These are phyloP conservation scores for Stichodactyla mertensii DNA, from an alignment of 64 coral and sea anemone genomes.

Conservation along the genomic window DNA sequence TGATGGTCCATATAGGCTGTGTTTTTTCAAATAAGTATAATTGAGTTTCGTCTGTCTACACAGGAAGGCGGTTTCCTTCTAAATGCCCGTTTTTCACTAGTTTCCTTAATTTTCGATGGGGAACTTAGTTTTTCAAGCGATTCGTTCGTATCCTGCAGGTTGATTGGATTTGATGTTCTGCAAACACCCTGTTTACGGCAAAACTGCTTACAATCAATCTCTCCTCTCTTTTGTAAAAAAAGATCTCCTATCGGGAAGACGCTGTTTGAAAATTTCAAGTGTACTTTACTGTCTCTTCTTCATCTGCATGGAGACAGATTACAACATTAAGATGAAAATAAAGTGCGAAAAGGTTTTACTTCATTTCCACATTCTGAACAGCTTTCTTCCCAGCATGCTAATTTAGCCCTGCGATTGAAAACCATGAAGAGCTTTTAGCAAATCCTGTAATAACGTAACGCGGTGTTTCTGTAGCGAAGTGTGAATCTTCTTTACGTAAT, in stretches of 20 bases:
- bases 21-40: neutral
- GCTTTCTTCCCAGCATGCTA: neutral
- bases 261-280: neutral
- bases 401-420: neutral
- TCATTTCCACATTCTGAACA: neutral
- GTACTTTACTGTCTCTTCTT: neutral
- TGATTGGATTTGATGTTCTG: neutral
- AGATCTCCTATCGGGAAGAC: neutral
- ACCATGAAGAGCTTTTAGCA: neutral
- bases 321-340: neutral
- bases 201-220: neutral
- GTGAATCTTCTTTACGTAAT: neutral
- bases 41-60: constrained; percentile 2
- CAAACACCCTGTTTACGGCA: neutral
- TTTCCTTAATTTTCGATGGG: neutral
- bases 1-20: neutral
- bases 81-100: neutral
- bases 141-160: neutral
- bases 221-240: neutral
- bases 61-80: neutral
- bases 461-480: neutral
- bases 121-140: neutral
- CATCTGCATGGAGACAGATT: neutral
- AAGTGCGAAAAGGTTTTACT: neutral
- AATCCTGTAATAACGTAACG: neutral